Conservation (phyloP, 2,888 invertebrate genomes). For the Formica aserva region DNA sequence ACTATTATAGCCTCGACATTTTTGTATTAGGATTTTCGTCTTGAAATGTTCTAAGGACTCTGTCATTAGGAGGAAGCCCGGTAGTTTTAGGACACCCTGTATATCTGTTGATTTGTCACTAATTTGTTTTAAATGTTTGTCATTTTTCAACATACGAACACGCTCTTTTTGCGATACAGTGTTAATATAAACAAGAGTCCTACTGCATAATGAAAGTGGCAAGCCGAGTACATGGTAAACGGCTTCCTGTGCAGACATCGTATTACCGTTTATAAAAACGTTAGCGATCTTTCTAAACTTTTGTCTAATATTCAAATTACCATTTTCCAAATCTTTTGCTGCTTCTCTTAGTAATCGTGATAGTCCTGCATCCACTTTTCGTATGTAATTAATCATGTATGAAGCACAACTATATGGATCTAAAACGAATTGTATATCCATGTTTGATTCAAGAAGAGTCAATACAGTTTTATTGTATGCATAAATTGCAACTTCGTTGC, state of each 20-base stretch:
- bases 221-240: background rate
- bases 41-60: too few species aligned
- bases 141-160: background rate
- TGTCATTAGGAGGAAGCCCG: too few species aligned
- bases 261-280: too few species aligned
- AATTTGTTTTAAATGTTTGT: background rate
- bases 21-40: too few species aligned
- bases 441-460: background rate
- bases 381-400: background rate
- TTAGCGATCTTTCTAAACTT: too few species aligned
- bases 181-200: background rate
- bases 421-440: background rate
- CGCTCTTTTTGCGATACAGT: background rate
- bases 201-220: too few species aligned
- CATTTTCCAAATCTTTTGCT: too few species aligned
- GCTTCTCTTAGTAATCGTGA: too few species aligned
- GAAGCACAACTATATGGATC: background rate
- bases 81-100: too few species aligned
- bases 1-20: too few species aligned
- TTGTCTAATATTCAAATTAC: too few species aligned
- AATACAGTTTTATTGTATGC: background rate
- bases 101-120: background rate
- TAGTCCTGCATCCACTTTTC: too few species aligned
- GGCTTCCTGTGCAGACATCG: background rate
- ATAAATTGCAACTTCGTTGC: background rate